These are phyloP conservation scores for Gymnocheta viridis DNA, from an alignment of 2,888 invertebrate species.

Conservation along the genomic window DNA sequence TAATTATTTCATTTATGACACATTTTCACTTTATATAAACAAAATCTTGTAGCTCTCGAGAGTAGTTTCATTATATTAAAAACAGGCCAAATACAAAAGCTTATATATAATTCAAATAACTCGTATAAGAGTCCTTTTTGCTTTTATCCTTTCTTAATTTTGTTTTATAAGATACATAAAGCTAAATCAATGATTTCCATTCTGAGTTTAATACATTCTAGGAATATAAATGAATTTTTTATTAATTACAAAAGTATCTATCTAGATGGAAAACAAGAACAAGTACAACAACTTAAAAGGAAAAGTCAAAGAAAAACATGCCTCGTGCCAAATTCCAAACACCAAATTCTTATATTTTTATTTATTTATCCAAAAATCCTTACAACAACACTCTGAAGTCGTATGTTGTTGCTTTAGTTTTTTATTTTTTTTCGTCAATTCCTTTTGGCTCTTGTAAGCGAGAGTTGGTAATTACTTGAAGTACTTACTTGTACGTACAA, in stretches of 20 bases:
- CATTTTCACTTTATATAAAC: background rate
- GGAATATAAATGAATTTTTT: conserved; percentile 33
- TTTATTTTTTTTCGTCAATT: background rate
- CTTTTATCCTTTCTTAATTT: background rate
- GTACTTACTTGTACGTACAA: conserved; percentile 23
- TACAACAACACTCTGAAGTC: background rate
- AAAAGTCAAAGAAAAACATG: conserved; percentile 26
- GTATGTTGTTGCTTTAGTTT: background rate
- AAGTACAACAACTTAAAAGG: background rate
- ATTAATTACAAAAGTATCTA: background rate
- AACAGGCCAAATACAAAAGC: background rate
- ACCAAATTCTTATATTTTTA: background rate
- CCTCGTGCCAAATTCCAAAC: conserved; percentile 32
- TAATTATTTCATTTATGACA: background rate
- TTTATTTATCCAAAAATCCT: conserved; percentile 21
- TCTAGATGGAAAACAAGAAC: conserved; percentile 5
- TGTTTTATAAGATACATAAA: background rate
- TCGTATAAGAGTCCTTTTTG: background rate
- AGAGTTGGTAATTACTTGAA: conserved; percentile 58
- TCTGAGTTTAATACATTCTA: conserved; percentile 2
- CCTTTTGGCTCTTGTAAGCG: conserved; percentile 35
- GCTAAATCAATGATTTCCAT: conserved; percentile 34
- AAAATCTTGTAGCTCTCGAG: background rate
- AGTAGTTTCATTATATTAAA: background rate
- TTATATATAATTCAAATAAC: conserved; percentile 20